These are phyloP conservation scores for Ophiodon elongatus DNA, from an alignment of 2,113 vertebrate genomes.

Conservation along the genomic window DNA sequence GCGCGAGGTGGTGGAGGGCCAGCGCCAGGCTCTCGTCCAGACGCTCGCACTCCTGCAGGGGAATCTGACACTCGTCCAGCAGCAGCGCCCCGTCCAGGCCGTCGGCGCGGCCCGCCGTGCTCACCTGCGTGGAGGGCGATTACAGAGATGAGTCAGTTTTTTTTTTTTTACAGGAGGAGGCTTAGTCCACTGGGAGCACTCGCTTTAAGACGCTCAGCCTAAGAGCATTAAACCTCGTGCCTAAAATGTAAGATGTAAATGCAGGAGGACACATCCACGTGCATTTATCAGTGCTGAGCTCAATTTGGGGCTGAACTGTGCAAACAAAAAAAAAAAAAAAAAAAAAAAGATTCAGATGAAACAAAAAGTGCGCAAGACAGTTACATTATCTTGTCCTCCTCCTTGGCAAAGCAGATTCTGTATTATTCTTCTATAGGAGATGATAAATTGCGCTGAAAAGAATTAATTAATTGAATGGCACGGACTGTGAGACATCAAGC, in stretches of 20 bases:
- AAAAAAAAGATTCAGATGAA: conserved; percentile 29
- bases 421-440: conserved; percentile 15
- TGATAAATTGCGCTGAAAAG: conserved; percentile 29
- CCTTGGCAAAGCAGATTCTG: conserved; percentile 13
- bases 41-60: conserved; percentile 88
- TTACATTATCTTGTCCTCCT: conserved; percentile 19
- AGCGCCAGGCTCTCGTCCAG: conserved; percentile 91
- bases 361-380: neutral
- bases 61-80: conserved; percentile 90
- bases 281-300: conserved; percentile 2
- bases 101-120: conserved; percentile 89
- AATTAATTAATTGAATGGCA: conserved; percentile 12
- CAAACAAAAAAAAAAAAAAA: conserved; percentile 39
- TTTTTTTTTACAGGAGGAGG: conserved; percentile 25
- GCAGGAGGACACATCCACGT: conserved; percentile 12
- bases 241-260: conserved; percentile 31
- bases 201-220: conserved; percentile 46
- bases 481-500: conserved; percentile 25
- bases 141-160: conserved; percentile 39
- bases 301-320: conserved; percentile 24
- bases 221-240: conserved; percentile 41
- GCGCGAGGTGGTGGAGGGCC: conserved; percentile 90
- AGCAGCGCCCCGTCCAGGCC: conserved; percentile 91
- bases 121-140: conserved; percentile 81
- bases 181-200: conserved; percentile 33